Evolutionary conservation across 2,888 invertebrate genomes (phyloP).

Genomic region (Schizaphis graminum): DNA sequence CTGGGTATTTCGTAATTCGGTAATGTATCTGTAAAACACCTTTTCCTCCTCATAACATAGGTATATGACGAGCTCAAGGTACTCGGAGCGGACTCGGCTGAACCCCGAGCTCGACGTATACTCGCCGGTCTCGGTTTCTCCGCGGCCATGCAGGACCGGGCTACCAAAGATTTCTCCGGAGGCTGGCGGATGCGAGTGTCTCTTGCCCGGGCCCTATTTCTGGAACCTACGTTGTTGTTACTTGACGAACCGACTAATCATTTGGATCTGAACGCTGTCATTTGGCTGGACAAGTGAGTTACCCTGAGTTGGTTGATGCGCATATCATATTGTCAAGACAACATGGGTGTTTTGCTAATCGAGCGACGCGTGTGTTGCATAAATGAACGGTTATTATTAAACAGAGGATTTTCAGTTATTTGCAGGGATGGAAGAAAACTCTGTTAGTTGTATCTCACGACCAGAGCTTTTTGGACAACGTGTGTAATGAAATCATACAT

Average conservation of each 20-base stretch:
- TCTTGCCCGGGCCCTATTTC: slow-evolving; percentile 77
- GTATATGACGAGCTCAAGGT: slow-evolving; percentile 95
- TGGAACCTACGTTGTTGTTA: slow-evolving; percentile 78
- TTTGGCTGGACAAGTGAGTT: slow-evolving; percentile 97
- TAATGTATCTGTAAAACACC: background rate
- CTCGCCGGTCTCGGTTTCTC: slow-evolving; percentile 97
- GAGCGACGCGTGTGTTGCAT: background rate
- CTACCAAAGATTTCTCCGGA: slow-evolving; percentile 79
- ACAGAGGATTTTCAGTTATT: slow-evolving; percentile 77
- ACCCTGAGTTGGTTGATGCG: background rate
- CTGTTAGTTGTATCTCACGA: slow-evolving; percentile 98
- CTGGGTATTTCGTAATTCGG: background rate
- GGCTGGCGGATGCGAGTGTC: slow-evolving; percentile 82
- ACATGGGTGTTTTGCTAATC: background rate
- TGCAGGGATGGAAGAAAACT: slow-evolving; percentile 99
- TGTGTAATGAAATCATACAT: slow-evolving; percentile 99
- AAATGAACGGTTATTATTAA: background rate
- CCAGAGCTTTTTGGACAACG: slow-evolving; percentile 99
- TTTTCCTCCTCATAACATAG: slow-evolving; percentile 70
- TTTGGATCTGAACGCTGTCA: slow-evolving; percentile 90
- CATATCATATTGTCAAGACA: background rate
- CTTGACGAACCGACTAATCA: slow-evolving; percentile 81
- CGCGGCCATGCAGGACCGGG: slow-evolving; percentile 80
- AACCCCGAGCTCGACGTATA: slow-evolving; percentile 95
- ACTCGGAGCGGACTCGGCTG: slow-evolving; percentile 98